Percentiles rank a stretch among this genome's conserved stretches.
Evolutionary conservation across 2,888 invertebrate species (phyloP).

Genomic region (Leptinotarsa tumamoca): DNA sequence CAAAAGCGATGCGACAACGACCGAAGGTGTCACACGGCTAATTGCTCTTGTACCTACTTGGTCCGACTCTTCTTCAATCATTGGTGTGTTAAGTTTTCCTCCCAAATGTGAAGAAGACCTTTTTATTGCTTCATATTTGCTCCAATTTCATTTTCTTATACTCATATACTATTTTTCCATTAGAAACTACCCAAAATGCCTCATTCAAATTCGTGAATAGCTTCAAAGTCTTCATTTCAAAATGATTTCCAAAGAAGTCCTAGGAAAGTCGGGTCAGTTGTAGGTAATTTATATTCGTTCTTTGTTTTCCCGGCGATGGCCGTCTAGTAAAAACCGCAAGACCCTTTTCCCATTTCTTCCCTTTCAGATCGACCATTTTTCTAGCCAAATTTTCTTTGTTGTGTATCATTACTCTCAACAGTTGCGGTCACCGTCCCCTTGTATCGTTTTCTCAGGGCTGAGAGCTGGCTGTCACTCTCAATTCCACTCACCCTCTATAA

Average conservation of each 20-base stretch:
- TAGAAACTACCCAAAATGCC: no score
- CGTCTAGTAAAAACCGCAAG: background rate
- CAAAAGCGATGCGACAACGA: no score
- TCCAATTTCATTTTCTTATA: no score
- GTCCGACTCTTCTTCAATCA: no score
- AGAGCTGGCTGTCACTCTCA: conserved; percentile 33
- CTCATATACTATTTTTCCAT: no score
- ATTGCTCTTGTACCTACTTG: no score
- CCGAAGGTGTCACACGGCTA: no score
- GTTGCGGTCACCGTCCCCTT: conserved; percentile 17
- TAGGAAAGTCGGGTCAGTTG: background rate
- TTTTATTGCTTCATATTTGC: no score
- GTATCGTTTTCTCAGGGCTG: conserved; percentile 37
- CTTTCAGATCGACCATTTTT: background rate
- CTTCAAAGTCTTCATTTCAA: background rate
- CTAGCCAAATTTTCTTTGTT: conserved; percentile 14
- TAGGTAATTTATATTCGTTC: background rate
- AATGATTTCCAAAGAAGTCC: background rate
- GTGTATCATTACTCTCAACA: conserved; percentile 1
- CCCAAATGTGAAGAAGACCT: no score
- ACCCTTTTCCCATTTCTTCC: background rate
- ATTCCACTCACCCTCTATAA: conserved; percentile 35
- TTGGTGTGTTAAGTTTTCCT: no score
- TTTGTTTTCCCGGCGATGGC: background rate
- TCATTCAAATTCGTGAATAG: no score